Evolutionary conservation across 2,113 vertebrate species (phyloP).

Genomic region (Entosphenus tridentatus): DNA sequence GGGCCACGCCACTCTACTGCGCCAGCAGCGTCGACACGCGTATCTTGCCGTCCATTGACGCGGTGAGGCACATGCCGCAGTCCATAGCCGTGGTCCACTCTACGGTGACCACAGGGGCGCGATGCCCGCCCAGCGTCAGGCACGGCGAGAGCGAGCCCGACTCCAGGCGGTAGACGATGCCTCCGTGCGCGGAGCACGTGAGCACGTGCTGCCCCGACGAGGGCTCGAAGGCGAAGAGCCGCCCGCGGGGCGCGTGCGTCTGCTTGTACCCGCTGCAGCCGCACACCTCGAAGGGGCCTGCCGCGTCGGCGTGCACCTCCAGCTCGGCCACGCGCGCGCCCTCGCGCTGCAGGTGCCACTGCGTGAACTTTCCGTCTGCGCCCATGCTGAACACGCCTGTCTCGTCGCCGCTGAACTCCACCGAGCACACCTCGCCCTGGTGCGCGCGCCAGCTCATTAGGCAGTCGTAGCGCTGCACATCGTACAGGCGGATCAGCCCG

Average conservation of each 20-base stretch:
- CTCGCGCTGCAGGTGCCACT: slow-evolving; percentile 93
- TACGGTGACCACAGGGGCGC: slow-evolving; percentile 75
- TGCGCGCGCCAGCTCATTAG: slow-evolving; percentile 90
- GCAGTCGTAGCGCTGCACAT: slow-evolving; percentile 88
- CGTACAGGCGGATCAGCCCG: slow-evolving; percentile 66
- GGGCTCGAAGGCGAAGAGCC: slow-evolving; percentile 68
- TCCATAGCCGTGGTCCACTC: slow-evolving; percentile 91
- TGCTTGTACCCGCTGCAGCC: slow-evolving; percentile 91
- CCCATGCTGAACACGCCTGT: slow-evolving; percentile 85
- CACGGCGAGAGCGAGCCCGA: slow-evolving; percentile 23
- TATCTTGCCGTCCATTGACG: slow-evolving; percentile 94
- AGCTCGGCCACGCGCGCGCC: slow-evolving; percentile 68
- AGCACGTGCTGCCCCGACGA: slow-evolving; percentile 78
- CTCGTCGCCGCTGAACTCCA: slow-evolving; percentile 94
- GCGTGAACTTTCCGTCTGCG: slow-evolving; percentile 87
- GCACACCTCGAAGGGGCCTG: slow-evolving; percentile 68
- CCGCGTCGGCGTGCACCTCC: slow-evolving; percentile 45
- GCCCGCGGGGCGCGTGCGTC: slow-evolving; percentile 66
- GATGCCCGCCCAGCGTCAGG: slow-evolving; percentile 61
- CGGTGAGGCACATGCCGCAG: slow-evolving; percentile 79
- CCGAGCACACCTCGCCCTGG: slow-evolving; percentile 66
- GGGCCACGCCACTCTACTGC: slow-evolving; percentile 16
- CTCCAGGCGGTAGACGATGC: slow-evolving; percentile 57
- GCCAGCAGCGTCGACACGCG: slow-evolving; percentile 80
- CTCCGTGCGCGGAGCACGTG: slow-evolving; percentile 54